These are phyloP conservation scores for Cirrhinus mrigala DNA, from an alignment of 2,797 vertebrate genomes.

Conservation along the genomic window DNA sequence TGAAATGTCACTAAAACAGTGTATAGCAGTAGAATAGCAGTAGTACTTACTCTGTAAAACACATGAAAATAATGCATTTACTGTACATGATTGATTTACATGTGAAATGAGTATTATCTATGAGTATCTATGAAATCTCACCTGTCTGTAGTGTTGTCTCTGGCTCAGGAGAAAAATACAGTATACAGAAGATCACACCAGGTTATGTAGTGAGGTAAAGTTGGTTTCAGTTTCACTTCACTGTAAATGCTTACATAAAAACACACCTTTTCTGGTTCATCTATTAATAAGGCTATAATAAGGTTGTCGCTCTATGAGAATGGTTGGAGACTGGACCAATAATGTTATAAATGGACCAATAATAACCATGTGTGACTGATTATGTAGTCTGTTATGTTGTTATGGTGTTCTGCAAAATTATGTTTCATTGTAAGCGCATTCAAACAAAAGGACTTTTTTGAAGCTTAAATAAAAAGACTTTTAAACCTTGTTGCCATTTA, in stretches of 20 bases:
- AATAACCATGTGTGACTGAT: not conserved
- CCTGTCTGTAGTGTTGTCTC: slow-evolving; percentile 1
- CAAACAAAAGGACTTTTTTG: not conserved
- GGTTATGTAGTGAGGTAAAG: not conserved
- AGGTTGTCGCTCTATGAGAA: not conserved
- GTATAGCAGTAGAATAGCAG: no score
- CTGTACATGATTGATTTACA: no score
- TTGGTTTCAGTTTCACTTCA: slow-evolving; percentile 25
- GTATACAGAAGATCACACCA: not conserved
- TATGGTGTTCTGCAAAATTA: not conserved
- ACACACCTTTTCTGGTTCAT: not conserved
- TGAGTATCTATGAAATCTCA: slow-evolving; percentile 10
- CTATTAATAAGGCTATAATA: not conserved
- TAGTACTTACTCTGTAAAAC: no score
- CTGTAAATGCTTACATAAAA: not conserved
- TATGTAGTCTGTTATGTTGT: not conserved
- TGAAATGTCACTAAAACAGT: no score
- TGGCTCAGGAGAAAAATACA: not conserved
- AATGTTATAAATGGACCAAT: not conserved
- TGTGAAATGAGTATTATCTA: no score
- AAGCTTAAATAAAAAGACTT: not conserved
- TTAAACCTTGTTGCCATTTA: not conserved
- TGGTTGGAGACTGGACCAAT: not conserved
- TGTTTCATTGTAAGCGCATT: not conserved
- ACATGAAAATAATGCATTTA: no score